Percentiles rank a stretch among this genome's conserved stretches.
These are phyloP conservation scores for Anoplius nigerrimus DNA, from an alignment of 2,888 invertebrate species.

Conservation along the genomic window DNA sequence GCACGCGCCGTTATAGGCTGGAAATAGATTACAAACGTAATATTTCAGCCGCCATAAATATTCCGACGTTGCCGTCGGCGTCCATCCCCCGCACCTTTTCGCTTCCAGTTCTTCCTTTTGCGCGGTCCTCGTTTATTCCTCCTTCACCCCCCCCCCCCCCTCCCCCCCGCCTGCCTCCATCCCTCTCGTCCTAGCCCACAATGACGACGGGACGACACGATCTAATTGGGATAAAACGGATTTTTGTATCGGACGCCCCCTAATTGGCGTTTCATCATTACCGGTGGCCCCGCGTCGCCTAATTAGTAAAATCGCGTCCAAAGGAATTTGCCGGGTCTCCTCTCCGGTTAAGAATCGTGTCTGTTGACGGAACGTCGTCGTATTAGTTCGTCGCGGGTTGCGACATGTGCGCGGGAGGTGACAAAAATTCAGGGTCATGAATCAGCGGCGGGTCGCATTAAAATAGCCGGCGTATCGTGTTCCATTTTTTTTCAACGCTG, in stretches of 20 bases:
- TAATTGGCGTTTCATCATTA: constrained; percentile 59
- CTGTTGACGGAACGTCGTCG: too few relatives aligned
- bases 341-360: too few relatives aligned
- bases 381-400: too few relatives aligned
- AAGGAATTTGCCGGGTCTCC: too few relatives aligned
- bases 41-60: constrained; percentile 59
- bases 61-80: constrained; percentile 38
- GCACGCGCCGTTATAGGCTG: constrained; percentile 33
- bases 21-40: constrained; percentile 60
- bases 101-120: constrained; percentile 12
- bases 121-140: neutral
- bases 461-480: too few relatives aligned
- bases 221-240: constrained; percentile 60
- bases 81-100: constrained; percentile 15
- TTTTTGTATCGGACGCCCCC: constrained; percentile 53
- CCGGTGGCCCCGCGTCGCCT: constrained; percentile 45
- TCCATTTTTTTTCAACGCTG: too few relatives aligned
- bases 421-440: too few relatives aligned
- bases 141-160: constrained; percentile 9
- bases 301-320: too few relatives aligned
- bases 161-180: constrained; percentile 3
- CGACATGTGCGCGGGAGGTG: too few relatives aligned
- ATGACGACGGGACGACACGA: constrained; percentile 21
- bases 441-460: too few relatives aligned
- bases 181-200: neutral